Conservation (phyloP, 53 echinoderm and acorn worm genomes). For the Glandiceps talaboti region DNA sequence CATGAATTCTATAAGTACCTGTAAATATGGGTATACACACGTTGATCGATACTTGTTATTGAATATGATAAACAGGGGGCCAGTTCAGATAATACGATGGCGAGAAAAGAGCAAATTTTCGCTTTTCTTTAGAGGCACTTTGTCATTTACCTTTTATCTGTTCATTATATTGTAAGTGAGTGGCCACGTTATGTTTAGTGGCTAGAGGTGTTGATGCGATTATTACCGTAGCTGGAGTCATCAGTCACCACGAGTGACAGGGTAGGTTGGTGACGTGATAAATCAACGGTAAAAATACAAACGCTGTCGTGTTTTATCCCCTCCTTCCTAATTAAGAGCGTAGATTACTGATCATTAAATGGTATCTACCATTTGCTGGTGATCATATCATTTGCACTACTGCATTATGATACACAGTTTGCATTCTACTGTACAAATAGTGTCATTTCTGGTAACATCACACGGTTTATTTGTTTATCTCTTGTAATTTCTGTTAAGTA, state of each 20-base stretch:
- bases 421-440: too few relatives aligned
- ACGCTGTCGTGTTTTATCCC: background rate
- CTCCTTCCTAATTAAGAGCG: background rate
- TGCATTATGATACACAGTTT: too few relatives aligned
- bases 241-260: background rate
- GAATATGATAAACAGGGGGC: background rate
- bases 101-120: background rate
- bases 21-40: too few relatives aligned
- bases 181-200: background rate
- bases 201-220: background rate
- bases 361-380: too few relatives aligned
- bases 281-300: background rate
- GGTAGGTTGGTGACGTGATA: background rate
- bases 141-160: background rate
- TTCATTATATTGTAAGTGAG: background rate
- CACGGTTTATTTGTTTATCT: too few relatives aligned
- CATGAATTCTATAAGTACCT: too few relatives aligned
- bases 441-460: too few relatives aligned
- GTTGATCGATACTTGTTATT: background rate
- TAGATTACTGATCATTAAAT: too few relatives aligned
- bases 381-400: too few relatives aligned
- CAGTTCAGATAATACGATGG: background rate
- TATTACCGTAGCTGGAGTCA: background rate
- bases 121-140: background rate
- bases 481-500: too few relatives aligned